phyloP scores from a whole-genome alignment of 35 echinoderm and acorn worm genomes.

The Holothuria glaberrima region DNA sequence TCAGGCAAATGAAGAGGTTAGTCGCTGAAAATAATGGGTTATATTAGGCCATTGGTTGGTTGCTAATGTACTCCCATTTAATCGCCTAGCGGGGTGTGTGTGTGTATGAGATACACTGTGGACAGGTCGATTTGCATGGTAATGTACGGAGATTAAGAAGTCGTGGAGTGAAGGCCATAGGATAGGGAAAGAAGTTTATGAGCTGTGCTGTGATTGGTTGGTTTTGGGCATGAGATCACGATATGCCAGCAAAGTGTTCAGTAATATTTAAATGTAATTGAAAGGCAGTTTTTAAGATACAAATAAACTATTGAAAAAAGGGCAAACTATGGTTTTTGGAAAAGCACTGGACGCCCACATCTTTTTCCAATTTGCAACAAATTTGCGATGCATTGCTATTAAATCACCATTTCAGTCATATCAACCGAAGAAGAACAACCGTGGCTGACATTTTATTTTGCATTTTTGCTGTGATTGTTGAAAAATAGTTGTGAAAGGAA shows the following conservation, averaged over 20 bases:
- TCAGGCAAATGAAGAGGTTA: background rate
- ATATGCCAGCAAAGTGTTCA: constrained; percentile 7
- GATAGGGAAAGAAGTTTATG: background rate
- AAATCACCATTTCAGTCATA: constrained; percentile 49
- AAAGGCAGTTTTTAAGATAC: constrained; percentile 53
- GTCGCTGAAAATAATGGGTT: constrained; percentile 15
- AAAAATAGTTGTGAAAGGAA: background rate
- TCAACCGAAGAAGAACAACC: constrained; percentile 32
- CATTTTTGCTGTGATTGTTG: background rate
- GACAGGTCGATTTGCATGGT: constrained; percentile 31
- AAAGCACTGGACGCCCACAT: constrained; percentile 42
- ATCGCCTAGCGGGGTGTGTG: background rate
- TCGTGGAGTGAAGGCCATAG: constrained; percentile 15
- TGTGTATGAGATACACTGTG: constrained; percentile 23
- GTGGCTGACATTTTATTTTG: background rate
- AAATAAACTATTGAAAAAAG: constrained; percentile 56
- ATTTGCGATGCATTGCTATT: constrained; percentile 54
- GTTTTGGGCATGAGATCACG: constrained; percentile 37
- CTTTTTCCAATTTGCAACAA: constrained; percentile 67
- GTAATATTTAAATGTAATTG: constrained; percentile 61
- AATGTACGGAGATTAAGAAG: constrained; percentile 15
- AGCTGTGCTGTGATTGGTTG: constrained; percentile 43
- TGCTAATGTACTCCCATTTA: background rate
- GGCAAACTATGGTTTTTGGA: background rate
- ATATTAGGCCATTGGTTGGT: constrained; percentile 8